Base-by-base conservation (phyloP, 2,113 vertebrate species). In the Spheniscus mendiculus region DNA sequence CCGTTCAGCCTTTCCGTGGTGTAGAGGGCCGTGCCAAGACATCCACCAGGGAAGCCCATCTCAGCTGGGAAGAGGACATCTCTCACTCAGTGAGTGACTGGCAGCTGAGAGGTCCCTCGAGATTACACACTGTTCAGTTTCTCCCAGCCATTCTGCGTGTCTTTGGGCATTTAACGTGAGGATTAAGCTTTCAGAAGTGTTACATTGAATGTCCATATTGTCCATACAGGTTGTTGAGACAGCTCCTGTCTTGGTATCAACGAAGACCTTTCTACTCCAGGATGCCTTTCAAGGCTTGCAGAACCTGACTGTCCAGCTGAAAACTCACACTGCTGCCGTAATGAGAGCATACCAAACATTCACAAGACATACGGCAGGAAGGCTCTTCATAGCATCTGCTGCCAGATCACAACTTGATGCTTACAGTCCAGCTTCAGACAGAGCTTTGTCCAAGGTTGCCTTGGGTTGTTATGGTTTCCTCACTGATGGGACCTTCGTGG, bases 1-100 rank as follows among this genome's bases (percentile, higher is more conserved):
- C 38, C 0, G 0, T 44, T 66, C n/a, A 6, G 6, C 23, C 20
- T 72, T 30, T 20, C 73, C 6, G 0, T 23, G 59, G 30, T 12
- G 36, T 6, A 19, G 38, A 66, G 63, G 62, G 22, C 38, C 27
- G 6, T 12, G 58, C 27, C 32, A 72, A 21, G 59, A 36, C 32
- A 4, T 67, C 36, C 38, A 27, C 45, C 1, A 0, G 73, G 55
- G 52, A 45, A 67, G 21, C 40, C 45, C 55, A 5, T 25, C 42
- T 21, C 34, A 32, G 22, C 23, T 58, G 56, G 32, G 36, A 50
- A 15, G 65, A 82, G 32, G 59, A 55, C 49, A 15, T 36, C 72
- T 82, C 40, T 56, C 53, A 18, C 30, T 63, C 45, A 7, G 2
- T 0, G 8, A 29, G 63, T 11, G 63, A 18, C 47, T 29, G 70